Evolutionary conservation across 2,888 invertebrate genomes (phyloP), one percentile per base, ranked within the genome.

Genomic region (Agrotis exclamationis): DNA sequence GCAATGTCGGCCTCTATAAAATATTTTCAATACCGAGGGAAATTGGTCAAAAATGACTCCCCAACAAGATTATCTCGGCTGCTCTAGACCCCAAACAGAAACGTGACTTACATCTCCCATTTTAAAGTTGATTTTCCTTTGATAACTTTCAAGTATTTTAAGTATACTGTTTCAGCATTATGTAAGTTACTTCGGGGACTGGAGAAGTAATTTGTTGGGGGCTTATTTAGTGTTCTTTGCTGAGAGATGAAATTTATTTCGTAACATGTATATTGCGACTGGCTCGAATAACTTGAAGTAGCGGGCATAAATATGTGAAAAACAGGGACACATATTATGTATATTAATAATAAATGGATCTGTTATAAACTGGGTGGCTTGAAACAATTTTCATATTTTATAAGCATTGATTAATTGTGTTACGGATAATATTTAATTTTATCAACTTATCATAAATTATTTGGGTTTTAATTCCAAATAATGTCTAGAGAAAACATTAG

Each of bases 1-100:
- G 88, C 88, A 81, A 87, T 85, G 86, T 81, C 88, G 86, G 87
- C 85, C 85, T 89, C 85, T 88, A 90, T 90, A 90, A 92, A 92
- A 94, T 92, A 93, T 93, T 94, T 93, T 92, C 93, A 93, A 93
- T 93, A 92, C 88, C 90, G 87, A 88, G 87, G 89, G 91, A 92
- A 94, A 93, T 93, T 93, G 93, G 93, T 93, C 93, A 93, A 93
- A 94, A 94, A 93, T 92, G 91, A 93, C 90, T 91, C 87, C 84
- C 87, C 88, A 92, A 93, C 91, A 88, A 92, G 92, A 92, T 93
- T 93, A 93, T 92, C 90, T 90, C 83, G 82, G 86, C 80, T 85
- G 86, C 79, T 79, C 39, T 39, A 33, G 58, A 66, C 70, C 44
- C 64, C 74, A 78, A 76, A 62, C 80, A 79, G 74, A 89, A 86